Conservation (phyloP, 2,888 invertebrate genomes). For the Stomorhina lunata region DNA sequence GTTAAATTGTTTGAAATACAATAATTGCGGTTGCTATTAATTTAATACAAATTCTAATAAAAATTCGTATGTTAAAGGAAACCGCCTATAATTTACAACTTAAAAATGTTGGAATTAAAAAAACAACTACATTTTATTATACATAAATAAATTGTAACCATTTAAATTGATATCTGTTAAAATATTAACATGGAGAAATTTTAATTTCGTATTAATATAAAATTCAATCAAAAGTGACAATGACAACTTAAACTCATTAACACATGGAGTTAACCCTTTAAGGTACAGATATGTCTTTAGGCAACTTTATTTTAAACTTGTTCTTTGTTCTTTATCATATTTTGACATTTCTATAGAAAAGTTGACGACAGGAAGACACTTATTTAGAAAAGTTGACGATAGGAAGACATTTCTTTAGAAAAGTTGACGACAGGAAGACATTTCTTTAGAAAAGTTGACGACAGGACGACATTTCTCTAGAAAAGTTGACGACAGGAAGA, state of each 20-base stretch:
- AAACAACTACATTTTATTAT: not conserved
- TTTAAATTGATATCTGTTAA: slow-evolving; percentile 60
- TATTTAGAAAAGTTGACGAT: too few species aligned
- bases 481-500: too few species aligned
- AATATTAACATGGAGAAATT: slow-evolving; percentile 17
- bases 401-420: too few species aligned
- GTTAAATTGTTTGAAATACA: slow-evolving; percentile 47
- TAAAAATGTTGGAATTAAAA: slow-evolving; percentile 2
- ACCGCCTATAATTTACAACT: slow-evolving; percentile 32
- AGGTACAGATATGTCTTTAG: too few species aligned
- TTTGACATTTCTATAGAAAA: too few species aligned
- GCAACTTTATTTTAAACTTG: too few species aligned
- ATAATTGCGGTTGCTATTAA: slow-evolving; percentile 61
- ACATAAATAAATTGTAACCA: slow-evolving; percentile 47
- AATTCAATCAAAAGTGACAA: slow-evolving; percentile 50
- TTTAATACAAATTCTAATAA: slow-evolving; percentile 62
- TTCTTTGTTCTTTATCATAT: too few species aligned
- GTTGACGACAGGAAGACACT: too few species aligned
- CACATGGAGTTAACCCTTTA: too few species aligned
- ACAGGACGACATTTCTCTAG: too few species aligned
- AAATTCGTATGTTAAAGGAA: slow-evolving; percentile 45
- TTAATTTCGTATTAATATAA: slow-evolving; percentile 30
- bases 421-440: too few species aligned
- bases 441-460: too few species aligned
- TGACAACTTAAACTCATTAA: slow-evolving; percentile 36